Evolutionary conservation across 2,113 vertebrate species (phyloP), one percentile per base, ranked within the genome.

Genomic region (Suricata suricatta): DNA sequence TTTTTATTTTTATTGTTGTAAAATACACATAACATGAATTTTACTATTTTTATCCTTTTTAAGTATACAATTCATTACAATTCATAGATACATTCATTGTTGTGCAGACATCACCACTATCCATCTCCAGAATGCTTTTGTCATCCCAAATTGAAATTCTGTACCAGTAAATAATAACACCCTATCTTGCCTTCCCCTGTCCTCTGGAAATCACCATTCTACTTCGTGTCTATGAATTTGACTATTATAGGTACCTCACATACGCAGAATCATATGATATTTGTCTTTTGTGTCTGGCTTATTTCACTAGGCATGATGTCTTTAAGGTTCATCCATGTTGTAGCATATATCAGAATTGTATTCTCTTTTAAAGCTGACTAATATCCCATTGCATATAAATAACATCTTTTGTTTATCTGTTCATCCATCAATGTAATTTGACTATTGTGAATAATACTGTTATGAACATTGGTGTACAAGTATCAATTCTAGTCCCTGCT

Each of bases 221-320:
- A 83, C 38, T 76, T 82, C 92, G 41, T 91, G 9, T 88, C 76
- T 94, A 10, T 72, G 80, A 97, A 84, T 92, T 74, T 84, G 54
- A 92, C 17, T 57, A 79, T 52, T 57, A 14, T 52, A 47, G 68
- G 29, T 88, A 88, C 14, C 16, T 90, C 23, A 44, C 69, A 6
- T 69, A 60, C 60, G 31, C 23, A 60, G 9, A 93, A 90, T 86
- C n/a, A 90, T 74, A 72, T 9, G 80, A 15, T 72, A 74, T 86
- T 66, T 93, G 63, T 80, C 72, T 81, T 69, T 93, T 57, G 14
- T 86, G 44, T 76, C 52, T 93, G 57, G 17, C 66, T 69, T 79
- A 79, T 92, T 96, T 88, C 72, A 79, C 31, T 92, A 81, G 74
- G 14, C 15, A 44, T 68, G 52, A 60, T 63, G 11, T 35, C 47